These are phyloP conservation scores for Chalcis sispes DNA, from an alignment of 2,888 invertebrate species.

Conservation along the genomic window DNA sequence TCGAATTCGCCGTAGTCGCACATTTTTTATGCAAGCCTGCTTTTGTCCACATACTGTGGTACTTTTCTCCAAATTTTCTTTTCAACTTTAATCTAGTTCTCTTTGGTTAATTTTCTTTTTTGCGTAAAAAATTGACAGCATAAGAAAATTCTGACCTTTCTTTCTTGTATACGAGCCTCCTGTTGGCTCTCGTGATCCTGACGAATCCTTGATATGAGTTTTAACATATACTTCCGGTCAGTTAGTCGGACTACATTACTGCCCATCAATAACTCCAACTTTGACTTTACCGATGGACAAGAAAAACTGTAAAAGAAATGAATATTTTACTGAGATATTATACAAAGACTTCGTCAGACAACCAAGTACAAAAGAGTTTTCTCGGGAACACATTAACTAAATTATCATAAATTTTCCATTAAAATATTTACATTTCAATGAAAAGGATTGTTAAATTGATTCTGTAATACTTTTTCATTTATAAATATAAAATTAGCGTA, in stretches of 20 bases:
- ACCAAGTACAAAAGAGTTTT: not conserved
- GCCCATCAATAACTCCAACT: conserved; percentile 84
- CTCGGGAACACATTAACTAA: too few species aligned
- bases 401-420: too few species aligned
- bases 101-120: not conserved
- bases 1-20: not conserved
- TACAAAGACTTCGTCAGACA: too few species aligned
- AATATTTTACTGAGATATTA: not conserved
- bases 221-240: conserved; percentile 83
- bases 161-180: conserved; percentile 80
- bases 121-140: not conserved
- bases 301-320: conserved; percentile 78
- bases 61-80: not conserved
- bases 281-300: conserved; percentile 81
- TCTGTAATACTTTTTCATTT: too few species aligned
- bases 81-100: not conserved
- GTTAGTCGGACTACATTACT: conserved; percentile 82
- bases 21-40: too few species aligned
- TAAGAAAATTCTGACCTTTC: conserved; percentile 78
- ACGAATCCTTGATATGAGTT: conserved; percentile 81
- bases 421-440: too few species aligned
- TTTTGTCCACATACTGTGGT: too few species aligned
- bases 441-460: too few species aligned
- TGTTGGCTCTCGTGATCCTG: conserved; percentile 82
- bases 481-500: too few species aligned